Evolutionary conservation across 2,113 vertebrate species (phyloP).

Genomic region (Dendropsophus ebraccatus): DNA sequence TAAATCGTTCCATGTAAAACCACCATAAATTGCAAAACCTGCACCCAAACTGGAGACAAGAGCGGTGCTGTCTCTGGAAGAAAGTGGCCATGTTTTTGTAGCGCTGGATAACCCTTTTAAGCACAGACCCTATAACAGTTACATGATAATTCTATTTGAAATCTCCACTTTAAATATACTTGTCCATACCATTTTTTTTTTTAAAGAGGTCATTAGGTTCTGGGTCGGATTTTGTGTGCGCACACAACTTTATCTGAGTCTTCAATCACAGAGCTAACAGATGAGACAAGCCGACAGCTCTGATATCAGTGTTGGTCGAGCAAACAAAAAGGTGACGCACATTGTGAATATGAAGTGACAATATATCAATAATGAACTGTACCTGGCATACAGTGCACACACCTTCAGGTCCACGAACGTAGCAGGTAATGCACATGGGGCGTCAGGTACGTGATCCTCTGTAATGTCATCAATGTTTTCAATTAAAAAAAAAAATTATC

Average conservation of each 20-base stretch:
- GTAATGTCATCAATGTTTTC: background rate
- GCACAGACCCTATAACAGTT: background rate
- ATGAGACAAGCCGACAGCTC: background rate
- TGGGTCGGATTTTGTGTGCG: background rate
- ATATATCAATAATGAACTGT: background rate
- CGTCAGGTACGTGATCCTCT: background rate
- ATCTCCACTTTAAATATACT: background rate
- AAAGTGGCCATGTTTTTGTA: too few relatives aligned
- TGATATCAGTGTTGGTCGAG: background rate
- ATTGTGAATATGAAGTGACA: background rate
- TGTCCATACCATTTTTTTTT: background rate
- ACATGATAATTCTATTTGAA: too few relatives aligned
- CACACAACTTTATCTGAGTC: background rate
- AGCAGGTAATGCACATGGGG: background rate
- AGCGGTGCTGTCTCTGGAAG: too few relatives aligned
- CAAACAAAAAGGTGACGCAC: conserved; percentile 14
- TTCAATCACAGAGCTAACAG: background rate
- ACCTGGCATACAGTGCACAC: background rate
- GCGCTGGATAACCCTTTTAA: too few relatives aligned
- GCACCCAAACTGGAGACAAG: too few relatives aligned
- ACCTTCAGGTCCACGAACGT: background rate
- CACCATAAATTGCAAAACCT: too few relatives aligned
- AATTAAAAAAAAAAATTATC: background rate
- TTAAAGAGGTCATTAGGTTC: background rate
- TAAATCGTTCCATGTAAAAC: too few relatives aligned